Evolutionary conservation across 2,888 invertebrate genomes (phyloP), one percentile per base, ranked within the genome.

Genomic region (Tenthredo distinguenda): DNA sequence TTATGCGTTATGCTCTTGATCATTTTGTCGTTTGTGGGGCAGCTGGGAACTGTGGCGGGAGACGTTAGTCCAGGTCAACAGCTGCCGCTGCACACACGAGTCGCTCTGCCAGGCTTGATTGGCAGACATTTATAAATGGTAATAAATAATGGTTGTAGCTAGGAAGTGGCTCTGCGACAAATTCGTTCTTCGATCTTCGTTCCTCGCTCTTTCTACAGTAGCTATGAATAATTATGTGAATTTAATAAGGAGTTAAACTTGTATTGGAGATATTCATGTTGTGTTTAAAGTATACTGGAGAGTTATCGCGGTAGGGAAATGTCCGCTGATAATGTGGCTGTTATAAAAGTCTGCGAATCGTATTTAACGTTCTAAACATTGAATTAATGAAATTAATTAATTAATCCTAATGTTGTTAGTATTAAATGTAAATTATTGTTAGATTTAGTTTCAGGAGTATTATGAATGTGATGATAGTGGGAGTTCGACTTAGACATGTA

Each of bases 71-170:
- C 90, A 90, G 92, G 91, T 92, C 91, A 95, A 95, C 94, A 94
- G 89, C 94, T 94, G 89, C 94, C 95, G 91, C 95, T 95, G 93
- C 95, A 95, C 93, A 95, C 95, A 89, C 94, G 95, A 93, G 95
- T 95, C 94, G 95, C 95, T 90, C 95, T 95, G 91, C 95, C 95
- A 94, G 95, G 95, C 94, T 95, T 95, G 93, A 95, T 95, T 88
- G 95, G 95, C 88, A 95, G 95, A 94, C 95, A 95, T 92, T 95
- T 95, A 89, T 95, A 93, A 92, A 92, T 55, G 47, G 47, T 50
- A 34, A 55, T 77, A 55, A 43, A 55, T 77, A 50, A 55, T n/a
- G n/a, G 5, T 55, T 55, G n/a, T 18, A 55, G 55, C 18, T 55
- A n/a, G 55, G n/a, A 55, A n/a, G 55, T 55, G 55, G 55, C 7